phyloP scores from a whole-genome alignment of 2,797 vertebrate species.

The Pseudochromis fuscus region DNA sequence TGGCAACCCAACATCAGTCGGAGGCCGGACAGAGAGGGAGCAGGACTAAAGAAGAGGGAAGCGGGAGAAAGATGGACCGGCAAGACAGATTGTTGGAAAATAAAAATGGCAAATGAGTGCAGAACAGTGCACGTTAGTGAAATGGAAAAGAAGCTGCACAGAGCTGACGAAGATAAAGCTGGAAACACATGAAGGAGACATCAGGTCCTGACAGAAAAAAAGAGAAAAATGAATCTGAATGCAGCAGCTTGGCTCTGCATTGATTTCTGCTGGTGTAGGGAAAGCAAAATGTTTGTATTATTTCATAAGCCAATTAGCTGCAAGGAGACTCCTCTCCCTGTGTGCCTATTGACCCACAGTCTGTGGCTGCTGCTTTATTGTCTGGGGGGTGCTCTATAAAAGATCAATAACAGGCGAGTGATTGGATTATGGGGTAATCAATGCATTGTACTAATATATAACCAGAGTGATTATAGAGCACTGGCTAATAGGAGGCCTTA shows the following conservation, averaged over 20 bases:
- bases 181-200: slow-evolving; percentile 65
- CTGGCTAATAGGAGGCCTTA: slow-evolving; percentile 84
- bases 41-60: slow-evolving; percentile 36
- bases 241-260: slow-evolving; percentile 88
- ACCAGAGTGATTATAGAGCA: slow-evolving; percentile 92
- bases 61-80: slow-evolving; percentile 72
- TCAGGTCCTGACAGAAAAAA: slow-evolving; percentile 42
- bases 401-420: slow-evolving; percentile 93
- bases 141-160: slow-evolving; percentile 54
- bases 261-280: slow-evolving; percentile 89
- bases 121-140: slow-evolving; percentile 21
- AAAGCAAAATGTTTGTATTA: slow-evolving; percentile 99
- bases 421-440: slow-evolving; percentile 98
- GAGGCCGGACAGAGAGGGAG: slow-evolving; percentile 52
- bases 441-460: slow-evolving; percentile 97
- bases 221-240: slow-evolving; percentile 87
- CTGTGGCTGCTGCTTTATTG: slow-evolving; percentile 79
- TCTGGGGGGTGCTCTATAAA: slow-evolving; percentile 88
- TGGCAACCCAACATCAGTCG: slow-evolving; percentile 79
- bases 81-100: slow-evolving; percentile 52
- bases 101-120: slow-evolving; percentile 21
- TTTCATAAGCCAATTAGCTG: slow-evolving; percentile 97
- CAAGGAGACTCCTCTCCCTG: slow-evolving; percentile 90
- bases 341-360: slow-evolving; percentile 89
- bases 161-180: slow-evolving; percentile 28